A percentile compares a stretch with the other conserved stretches of the same genome.
phyloP scores from a whole-genome alignment of 2,113 vertebrate species.

The Rhinolophus ferrumequinum region DNA sequence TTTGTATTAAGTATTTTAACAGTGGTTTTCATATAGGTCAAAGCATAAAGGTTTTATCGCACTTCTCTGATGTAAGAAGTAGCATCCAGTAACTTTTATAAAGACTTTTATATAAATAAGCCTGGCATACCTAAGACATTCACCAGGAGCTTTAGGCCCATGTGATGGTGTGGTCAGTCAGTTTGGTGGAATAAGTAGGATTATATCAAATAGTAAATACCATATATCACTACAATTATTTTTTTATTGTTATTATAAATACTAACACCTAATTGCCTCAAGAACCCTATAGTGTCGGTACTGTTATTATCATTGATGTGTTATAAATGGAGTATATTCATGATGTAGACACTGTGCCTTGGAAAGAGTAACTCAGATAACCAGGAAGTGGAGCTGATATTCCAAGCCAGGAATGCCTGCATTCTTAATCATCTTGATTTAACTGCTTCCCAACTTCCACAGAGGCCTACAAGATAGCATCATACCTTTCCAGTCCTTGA shows the following conservation, averaged over 20 bases:
- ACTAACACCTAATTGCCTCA: conserved; percentile 11
- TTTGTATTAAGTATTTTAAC: background rate
- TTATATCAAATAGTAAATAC: background rate
- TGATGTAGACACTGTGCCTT: background rate
- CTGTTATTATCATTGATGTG: background rate
- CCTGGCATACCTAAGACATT: background rate
- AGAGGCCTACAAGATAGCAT: background rate
- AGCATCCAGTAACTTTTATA: background rate
- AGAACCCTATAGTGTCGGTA: background rate
- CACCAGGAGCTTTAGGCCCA: background rate
- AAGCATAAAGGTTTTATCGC: background rate
- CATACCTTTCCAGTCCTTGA: background rate
- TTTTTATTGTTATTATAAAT: background rate
- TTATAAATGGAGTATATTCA: background rate
- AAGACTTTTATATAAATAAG: conserved; percentile 22
- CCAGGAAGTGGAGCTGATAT: background rate
- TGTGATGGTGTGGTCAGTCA: background rate
- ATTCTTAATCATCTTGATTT: background rate
- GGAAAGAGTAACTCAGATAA: conserved; percentile 16
- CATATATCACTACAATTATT: background rate
- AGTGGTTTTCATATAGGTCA: background rate
- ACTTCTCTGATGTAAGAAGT: background rate
- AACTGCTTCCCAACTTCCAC: background rate
- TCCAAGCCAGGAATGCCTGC: background rate
- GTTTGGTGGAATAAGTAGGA: background rate